phyloP scores from a whole-genome alignment of 2,888 invertebrate species.

The Lasiommata megera region DNA sequence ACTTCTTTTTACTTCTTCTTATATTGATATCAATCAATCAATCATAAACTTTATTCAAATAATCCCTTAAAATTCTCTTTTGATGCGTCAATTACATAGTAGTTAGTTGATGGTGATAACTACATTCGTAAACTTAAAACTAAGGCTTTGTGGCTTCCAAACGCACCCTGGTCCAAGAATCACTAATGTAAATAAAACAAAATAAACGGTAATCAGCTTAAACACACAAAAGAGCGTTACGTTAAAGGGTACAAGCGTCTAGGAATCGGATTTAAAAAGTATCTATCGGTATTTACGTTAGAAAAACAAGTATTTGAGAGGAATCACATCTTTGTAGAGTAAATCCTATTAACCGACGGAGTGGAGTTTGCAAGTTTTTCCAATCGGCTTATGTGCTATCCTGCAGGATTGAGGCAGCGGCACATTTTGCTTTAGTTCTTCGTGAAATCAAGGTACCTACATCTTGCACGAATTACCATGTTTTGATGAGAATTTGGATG shows the following conservation, averaged over 20 bases:
- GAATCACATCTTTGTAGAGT: constrained; percentile 37
- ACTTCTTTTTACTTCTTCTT: no score
- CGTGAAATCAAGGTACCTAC: background rate
- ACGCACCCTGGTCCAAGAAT: no score
- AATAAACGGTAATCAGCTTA: background rate
- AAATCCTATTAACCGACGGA: constrained; percentile 53
- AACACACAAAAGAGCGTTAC: background rate
- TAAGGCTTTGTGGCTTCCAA: no score
- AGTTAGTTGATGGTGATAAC: no score
- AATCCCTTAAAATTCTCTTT: no score
- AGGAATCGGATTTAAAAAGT: constrained; percentile 17
- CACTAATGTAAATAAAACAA: background rate
- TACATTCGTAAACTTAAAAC: no score
- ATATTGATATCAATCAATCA: no score
- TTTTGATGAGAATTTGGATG: no score
- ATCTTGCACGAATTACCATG: no score
- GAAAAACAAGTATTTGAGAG: constrained; percentile 27
- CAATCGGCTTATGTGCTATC: constrained; percentile 55
- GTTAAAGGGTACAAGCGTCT: constrained; percentile 6
- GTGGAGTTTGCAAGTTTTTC: constrained; percentile 53
- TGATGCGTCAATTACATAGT: no score
- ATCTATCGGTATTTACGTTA: constrained; percentile 18
- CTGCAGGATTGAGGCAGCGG: constrained; percentile 24
- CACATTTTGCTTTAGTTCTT: constrained; percentile 13
- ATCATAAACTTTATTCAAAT: no score